Evolutionary conservation across 2,888 invertebrate species (phyloP).

Genomic region (Hirtodrosophila cameraria): DNA sequence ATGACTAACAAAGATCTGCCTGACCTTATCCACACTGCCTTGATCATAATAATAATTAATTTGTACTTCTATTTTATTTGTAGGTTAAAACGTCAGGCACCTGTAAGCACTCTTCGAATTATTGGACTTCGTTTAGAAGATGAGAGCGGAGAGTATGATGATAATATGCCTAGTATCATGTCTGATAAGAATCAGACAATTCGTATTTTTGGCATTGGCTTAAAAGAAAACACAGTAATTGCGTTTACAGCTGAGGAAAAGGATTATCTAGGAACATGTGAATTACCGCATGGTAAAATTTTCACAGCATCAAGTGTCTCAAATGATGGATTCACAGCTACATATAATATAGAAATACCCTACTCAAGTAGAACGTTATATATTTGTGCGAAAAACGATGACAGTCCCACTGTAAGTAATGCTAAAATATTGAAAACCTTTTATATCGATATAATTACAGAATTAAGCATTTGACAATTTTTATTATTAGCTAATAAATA

Average conservation of each 20-base stretch:
- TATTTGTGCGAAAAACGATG: constrained; percentile 85
- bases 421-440: constrained; percentile 1
- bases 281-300: constrained; percentile 66
- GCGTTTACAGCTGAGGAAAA: constrained; percentile 88
- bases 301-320: constrained; percentile 82
- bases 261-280: constrained; percentile 86
- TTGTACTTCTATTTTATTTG: not conserved
- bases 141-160: constrained; percentile 39
- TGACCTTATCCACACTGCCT: no score
- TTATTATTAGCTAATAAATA: no score
- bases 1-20: not conserved
- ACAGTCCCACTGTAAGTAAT: constrained; percentile 65
- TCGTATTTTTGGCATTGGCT: constrained; percentile 90
- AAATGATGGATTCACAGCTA: constrained; percentile 84
- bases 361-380: constrained; percentile 84
- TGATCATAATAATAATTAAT: not conserved
- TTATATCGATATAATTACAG: not conserved
- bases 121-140: constrained; percentile 65
- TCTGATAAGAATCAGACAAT: constrained; percentile 87
- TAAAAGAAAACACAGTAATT: constrained; percentile 88
- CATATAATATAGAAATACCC: constrained; percentile 86
- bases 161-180: constrained; percentile 89
- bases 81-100: constrained; percentile 13
- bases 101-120: constrained; percentile 23
- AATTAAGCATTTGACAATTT: no score